A percentile compares a stretch with the other conserved stretches of the same genome.
These are phyloP conservation scores for Ceriagrion tenellum DNA, from an alignment of 2,888 invertebrate species.

Conservation along the genomic window DNA sequence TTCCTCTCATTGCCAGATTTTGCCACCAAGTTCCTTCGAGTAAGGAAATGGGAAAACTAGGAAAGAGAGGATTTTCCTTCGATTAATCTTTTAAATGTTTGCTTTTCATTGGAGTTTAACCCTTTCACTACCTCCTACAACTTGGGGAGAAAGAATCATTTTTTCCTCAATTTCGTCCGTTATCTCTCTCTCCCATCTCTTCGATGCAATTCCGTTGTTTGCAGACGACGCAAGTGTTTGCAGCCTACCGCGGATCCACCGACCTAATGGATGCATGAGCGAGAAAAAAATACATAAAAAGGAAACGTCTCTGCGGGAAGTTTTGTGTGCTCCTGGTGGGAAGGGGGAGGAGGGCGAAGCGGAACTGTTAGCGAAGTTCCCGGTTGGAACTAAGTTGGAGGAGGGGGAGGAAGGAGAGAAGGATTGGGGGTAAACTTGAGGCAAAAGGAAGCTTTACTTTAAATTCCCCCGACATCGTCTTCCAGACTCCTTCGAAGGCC, in stretches of 20 bases:
- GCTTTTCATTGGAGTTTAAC: neutral
- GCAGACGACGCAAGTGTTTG: neutral
- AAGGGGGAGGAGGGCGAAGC: neutral
- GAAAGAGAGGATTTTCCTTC: neutral
- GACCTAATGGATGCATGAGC: neutral
- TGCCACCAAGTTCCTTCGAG: neutral
- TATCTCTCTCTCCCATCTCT: neutral
- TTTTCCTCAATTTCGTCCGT: neutral
- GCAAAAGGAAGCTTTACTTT: neutral
- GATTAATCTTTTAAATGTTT: neutral
- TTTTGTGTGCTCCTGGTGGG: neutral
- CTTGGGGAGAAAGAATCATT: neutral
- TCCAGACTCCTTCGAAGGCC: neutral
- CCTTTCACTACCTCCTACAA: neutral
- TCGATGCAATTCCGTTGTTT: neutral
- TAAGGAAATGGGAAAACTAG: neutral
- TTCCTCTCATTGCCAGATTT: neutral
- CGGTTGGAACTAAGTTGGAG: neutral
- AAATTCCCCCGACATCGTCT: neutral
- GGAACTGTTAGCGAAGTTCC: constrained; percentile 8
- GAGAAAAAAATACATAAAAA: neutral
- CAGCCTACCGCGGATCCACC: neutral
- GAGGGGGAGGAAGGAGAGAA: neutral
- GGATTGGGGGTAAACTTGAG: neutral
- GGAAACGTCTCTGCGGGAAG: neutral